Conservation (phyloP, 2,113 vertebrate species). For the Sarotherodon lohbergeri region DNA sequence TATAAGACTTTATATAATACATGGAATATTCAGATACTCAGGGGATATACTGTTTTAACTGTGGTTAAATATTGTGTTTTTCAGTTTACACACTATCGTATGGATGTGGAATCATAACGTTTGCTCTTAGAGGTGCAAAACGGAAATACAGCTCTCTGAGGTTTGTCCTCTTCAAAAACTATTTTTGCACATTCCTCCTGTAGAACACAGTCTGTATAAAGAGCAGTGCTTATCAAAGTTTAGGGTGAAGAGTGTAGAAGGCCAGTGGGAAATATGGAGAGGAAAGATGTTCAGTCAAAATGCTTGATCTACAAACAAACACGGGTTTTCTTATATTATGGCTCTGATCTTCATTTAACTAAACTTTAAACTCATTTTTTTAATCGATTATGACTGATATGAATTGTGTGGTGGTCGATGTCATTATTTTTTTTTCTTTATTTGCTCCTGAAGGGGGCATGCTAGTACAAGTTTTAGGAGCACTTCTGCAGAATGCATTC, state of each 20-base stretch:
- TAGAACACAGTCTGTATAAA: background rate
- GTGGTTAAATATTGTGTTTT: background rate
- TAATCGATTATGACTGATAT: background rate
- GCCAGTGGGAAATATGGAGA: background rate
- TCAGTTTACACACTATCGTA: conserved; percentile 62
- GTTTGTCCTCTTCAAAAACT: conserved; percentile 1
- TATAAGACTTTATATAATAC: background rate
- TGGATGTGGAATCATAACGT: conserved; percentile 56
- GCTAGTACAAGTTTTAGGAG: background rate
- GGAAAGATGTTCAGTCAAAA: background rate
- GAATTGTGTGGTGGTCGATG: background rate
- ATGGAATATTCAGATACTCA: background rate
- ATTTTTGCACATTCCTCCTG: background rate
- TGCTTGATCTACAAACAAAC: background rate
- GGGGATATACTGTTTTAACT: background rate
- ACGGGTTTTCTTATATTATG: background rate
- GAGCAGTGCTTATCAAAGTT: background rate
- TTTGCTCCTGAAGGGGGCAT: background rate
- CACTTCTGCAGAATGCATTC: background rate
- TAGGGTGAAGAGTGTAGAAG: background rate
- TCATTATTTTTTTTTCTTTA: background rate
- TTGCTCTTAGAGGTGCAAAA: conserved; percentile 52
- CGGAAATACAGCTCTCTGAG: conserved; percentile 54
- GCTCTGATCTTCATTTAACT: background rate
- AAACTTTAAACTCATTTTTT: background rate